A percentile compares a stretch with the other conserved stretches of the same genome.
These are phyloP conservation scores for Xiphorhynchus erythropygius DNA, from an alignment of 2,797 vertebrate species.

Conservation along the genomic window DNA sequence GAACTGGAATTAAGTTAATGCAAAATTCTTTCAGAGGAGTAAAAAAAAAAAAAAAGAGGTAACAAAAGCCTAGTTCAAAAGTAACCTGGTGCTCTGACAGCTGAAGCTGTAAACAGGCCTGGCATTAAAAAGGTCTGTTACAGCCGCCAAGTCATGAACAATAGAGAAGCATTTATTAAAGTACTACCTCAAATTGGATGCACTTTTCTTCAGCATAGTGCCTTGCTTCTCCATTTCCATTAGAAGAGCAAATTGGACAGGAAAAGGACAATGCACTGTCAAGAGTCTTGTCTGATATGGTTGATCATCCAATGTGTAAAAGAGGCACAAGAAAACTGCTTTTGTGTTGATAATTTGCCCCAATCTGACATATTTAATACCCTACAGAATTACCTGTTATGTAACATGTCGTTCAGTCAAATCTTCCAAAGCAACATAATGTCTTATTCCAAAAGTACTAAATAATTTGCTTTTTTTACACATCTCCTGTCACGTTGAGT, in stretches of 20 bases:
- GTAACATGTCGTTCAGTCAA: neutral
- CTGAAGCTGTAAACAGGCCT: neutral
- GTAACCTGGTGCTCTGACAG: neutral
- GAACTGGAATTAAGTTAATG: neutral
- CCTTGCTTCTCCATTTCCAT: neutral
- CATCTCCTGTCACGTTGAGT: slow-evolving; percentile 41
- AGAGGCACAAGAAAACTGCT: neutral
- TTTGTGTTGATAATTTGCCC: neutral
- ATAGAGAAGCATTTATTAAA: neutral
- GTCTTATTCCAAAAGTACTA: slow-evolving; percentile 33
- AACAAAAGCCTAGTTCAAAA: slow-evolving; percentile 20
- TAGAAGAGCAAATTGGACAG: neutral
- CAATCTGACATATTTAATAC: slow-evolving; percentile 17
- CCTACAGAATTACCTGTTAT: slow-evolving; percentile 29
- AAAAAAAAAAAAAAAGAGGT: neutral
- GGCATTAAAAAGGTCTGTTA: neutral
- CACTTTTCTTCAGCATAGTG: neutral
- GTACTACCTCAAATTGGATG: neutral
- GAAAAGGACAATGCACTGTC: neutral
- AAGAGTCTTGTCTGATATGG: neutral
- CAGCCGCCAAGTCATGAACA: neutral
- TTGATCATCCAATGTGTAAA: neutral
- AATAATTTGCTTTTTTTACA: slow-evolving; percentile 56
- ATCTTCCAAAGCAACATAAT: slow-evolving; percentile 28
- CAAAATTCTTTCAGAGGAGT: neutral